These are phyloP conservation scores for Ia io DNA, from an alignment of 2,113 vertebrate genomes.

Conservation along the genomic window DNA sequence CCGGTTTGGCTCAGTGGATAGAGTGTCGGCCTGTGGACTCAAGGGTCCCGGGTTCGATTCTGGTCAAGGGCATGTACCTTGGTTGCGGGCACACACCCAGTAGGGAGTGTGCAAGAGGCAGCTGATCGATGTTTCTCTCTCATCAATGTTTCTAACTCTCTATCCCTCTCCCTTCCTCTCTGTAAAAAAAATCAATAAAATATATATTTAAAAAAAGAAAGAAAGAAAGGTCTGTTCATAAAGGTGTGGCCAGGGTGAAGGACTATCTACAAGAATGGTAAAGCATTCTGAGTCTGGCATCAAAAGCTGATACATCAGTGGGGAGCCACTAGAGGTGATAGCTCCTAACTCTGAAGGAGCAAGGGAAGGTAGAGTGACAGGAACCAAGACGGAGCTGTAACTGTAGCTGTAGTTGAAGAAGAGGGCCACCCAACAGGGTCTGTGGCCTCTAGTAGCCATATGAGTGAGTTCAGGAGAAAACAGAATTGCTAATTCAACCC, in stretches of 20 bases:
- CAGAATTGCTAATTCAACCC: not conserved
- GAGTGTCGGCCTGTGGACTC: too few relatives aligned
- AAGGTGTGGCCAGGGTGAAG: not conserved
- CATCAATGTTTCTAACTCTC: too few relatives aligned
- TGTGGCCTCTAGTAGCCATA: not conserved
- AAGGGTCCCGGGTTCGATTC: too few relatives aligned
- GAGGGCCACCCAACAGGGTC: not conserved
- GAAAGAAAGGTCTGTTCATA: not conserved
- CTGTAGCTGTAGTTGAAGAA: not conserved
- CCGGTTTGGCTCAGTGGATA: too few relatives aligned
- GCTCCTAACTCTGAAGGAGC: not conserved
- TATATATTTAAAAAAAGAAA: not conserved
- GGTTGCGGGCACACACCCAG: too few relatives aligned
- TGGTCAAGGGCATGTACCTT: too few relatives aligned
- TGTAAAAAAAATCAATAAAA: too few relatives aligned
- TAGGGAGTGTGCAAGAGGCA: too few relatives aligned
- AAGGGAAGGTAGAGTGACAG: not conserved
- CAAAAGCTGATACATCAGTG: too few relatives aligned
- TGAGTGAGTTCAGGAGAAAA: not conserved
- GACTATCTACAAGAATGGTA: not conserved
- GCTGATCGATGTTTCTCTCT: too few relatives aligned
- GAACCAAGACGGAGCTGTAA: not conserved
- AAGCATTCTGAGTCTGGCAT: not conserved
- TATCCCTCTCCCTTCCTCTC: too few relatives aligned
- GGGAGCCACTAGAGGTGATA: not conserved